Base-by-base conservation (phyloP, 1,140 invertebrate genomes). In the Drosophila azteca region DNA sequence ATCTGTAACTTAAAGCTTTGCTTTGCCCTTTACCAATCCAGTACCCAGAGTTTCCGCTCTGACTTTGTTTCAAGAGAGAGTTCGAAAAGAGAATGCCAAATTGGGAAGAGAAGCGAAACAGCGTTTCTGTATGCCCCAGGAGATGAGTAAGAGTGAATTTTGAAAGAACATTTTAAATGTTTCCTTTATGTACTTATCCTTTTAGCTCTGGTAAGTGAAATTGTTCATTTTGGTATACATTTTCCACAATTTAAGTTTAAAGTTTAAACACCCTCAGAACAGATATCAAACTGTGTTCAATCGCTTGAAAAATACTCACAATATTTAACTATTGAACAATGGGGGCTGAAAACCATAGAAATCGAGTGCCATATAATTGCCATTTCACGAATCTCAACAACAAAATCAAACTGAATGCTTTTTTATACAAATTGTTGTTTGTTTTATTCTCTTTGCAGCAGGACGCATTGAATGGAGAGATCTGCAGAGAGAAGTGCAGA, bases 1-100 rank as follows among this genome's bases (percentile, higher is more conserved):
- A 76, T 76, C 54, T 76, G 72, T 51, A 68, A 76, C 62, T 76
- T 68, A 54, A 76, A 76, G 72, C 35, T 39, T 39, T 13, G 72
- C 35, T 39, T 39, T 13, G 35, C 35, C 35, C 35, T 13, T 39
- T 39, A 4, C 11, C 35, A 39, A 4, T 11, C 1, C 35, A 13
- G 9, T n/a, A n/a, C 24, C 26, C 11, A 20, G 9, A 1, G 17
- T 4, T 11, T 45, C 15, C 22, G 24, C 24, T 26, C 24, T 26
- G 60, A 65, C 13, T 65, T 44, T 39, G 3, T n/a, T 20, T 22
- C 35, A 8, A 6, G n/a, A n/a, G n/a, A n/a, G n/a, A n/a, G n/a
- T n/a, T n/a, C n/a, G n/a, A 13, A 15, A 61, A 61, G 9, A 35
- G 55, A 61, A 71, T 71, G 8, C 17, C 7, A 41, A 71, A 61